Evolutionary conservation across 2,888 invertebrate genomes (phyloP).

Genomic region (Lithophane socia): DNA sequence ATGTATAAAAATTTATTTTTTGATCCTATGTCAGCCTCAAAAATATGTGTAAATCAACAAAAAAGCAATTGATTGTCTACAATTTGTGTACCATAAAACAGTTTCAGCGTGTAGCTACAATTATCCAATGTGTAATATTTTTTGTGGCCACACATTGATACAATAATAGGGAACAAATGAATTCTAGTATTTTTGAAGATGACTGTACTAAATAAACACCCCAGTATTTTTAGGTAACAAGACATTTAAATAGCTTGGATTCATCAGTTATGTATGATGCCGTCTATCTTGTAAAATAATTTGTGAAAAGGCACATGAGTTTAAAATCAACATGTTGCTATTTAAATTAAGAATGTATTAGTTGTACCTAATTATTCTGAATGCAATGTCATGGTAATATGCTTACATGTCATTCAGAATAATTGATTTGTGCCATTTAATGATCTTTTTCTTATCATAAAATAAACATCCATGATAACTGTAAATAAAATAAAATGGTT

Average conservation of each 20-base stretch:
- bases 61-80: background rate
- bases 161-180: background rate
- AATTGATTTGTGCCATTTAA: background rate
- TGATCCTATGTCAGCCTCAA: no score
- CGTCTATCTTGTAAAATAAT: background rate
- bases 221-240: background rate
- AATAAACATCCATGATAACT: background rate
- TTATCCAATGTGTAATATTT: background rate
- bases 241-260: background rate
- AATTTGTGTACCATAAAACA: background rate
- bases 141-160: background rate
- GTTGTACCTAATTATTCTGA: background rate
- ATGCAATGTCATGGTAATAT: background rate
- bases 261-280: background rate
- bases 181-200: background rate
- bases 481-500: background rate
- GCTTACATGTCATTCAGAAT: no score
- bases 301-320: no score
- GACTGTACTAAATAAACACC: background rate
- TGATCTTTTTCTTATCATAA: conserved; percentile 1
- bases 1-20: background rate
- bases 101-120: background rate
- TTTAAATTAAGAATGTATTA: background rate
- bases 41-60: background rate
- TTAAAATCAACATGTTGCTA: background rate